Evolutionary conservation across 2,888 invertebrate genomes (phyloP).

Genomic region (Drosophila koepferae): DNA sequence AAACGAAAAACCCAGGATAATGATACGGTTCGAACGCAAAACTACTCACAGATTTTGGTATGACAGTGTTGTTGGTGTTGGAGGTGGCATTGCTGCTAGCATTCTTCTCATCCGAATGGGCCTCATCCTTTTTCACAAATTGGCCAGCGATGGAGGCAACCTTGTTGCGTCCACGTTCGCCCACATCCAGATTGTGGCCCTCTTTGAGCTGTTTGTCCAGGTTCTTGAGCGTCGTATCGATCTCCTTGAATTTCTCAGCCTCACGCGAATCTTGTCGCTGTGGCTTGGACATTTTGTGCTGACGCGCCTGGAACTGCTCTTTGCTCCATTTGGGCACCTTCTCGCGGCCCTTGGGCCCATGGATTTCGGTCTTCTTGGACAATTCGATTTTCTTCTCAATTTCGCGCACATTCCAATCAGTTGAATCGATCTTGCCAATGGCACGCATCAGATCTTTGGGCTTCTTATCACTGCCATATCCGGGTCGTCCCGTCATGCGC

Average conservation of each 20-base stretch:
- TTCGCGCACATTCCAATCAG: constrained; percentile 96
- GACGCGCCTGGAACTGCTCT: constrained; percentile 90
- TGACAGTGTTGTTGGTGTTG: constrained; percentile 73
- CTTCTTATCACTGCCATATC: constrained; percentile 89
- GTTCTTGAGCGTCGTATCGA: constrained; percentile 90
- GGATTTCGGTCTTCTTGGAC: constrained; percentile 85
- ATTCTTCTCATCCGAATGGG: constrained; percentile 83
- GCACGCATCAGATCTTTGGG: constrained; percentile 94
- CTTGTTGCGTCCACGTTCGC: constrained; percentile 89
- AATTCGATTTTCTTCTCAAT: constrained; percentile 94
- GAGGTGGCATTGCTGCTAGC: constrained; percentile 72
- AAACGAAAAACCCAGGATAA: constrained; percentile 32
- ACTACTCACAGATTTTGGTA: constrained; percentile 86
- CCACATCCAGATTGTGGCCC: constrained; percentile 89
- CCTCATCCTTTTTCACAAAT: constrained; percentile 86
- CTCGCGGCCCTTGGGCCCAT: constrained; percentile 86
- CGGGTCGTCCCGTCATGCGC: constrained; percentile 88
- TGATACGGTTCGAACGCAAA: constrained; percentile 36
- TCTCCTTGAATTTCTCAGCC: constrained; percentile 89
- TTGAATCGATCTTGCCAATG: constrained; percentile 94
- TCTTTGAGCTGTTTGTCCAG: constrained; percentile 91
- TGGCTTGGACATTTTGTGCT: constrained; percentile 89
- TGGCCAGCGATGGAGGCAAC: constrained; percentile 95
- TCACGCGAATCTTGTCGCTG: constrained; percentile 87
- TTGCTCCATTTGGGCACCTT: constrained; percentile 96